Evolutionary conservation across 2,888 invertebrate species (phyloP).

Genomic region (Odontomyia ornata): DNA sequence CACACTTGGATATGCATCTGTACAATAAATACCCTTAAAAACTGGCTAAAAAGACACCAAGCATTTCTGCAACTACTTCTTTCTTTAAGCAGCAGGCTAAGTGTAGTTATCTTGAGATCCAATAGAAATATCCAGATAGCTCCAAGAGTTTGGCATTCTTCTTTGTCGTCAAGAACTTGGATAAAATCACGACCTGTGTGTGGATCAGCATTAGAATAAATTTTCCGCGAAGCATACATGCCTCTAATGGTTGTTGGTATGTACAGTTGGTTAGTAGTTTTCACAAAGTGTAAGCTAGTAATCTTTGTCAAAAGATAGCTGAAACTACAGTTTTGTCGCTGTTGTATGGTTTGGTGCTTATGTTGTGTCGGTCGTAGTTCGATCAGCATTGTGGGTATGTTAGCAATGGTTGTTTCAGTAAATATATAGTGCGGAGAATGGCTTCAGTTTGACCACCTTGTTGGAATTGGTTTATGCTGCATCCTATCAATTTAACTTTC

Average conservation of each 20-base stretch:
- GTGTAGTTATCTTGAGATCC: not conserved
- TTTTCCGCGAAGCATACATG: constrained; percentile 12
- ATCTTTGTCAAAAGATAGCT: constrained; percentile 36
- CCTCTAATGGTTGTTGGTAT: constrained; percentile 25
- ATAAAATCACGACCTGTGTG: constrained; percentile 36
- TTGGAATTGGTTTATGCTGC: not conserved
- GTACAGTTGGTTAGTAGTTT: not conserved
- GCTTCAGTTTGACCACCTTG: constrained; percentile 22
- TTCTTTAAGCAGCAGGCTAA: too few relatives aligned
- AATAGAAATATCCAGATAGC: not conserved
- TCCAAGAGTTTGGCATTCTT: constrained; percentile 18
- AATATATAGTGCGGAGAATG: not conserved
- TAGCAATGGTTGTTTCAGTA: not conserved
- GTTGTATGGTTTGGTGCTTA: not conserved
- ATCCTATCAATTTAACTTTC: constrained; percentile 11
- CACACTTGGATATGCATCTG: too few relatives aligned
- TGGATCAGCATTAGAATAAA: constrained; percentile 22
- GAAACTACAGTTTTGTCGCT: constrained; percentile 20
- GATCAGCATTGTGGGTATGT: not conserved
- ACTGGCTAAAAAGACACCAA: too few relatives aligned
- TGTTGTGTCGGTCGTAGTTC: not conserved
- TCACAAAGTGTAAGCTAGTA: not conserved
- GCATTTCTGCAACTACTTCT: too few relatives aligned
- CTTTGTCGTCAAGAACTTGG: constrained; percentile 5
- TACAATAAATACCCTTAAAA: too few relatives aligned